Evolutionary conservation across 2,888 invertebrate species (phyloP).

Genomic region (Electrophaes corylata): DNA sequence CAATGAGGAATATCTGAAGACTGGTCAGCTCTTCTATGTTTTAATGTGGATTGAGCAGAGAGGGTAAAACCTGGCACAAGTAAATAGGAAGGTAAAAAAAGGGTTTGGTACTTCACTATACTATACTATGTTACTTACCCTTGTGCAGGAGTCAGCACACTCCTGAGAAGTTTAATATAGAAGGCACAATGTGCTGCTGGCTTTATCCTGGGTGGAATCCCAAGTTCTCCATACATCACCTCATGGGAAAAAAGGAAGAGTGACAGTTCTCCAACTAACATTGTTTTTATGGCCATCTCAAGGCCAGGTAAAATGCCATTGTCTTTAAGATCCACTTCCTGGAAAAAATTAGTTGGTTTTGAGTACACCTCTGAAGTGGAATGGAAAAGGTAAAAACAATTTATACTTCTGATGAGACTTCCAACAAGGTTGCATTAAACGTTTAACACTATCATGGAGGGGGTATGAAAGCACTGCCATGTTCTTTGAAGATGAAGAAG

Average conservation of each 20-base stretch:
- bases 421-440: too few species aligned
- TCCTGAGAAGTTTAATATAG: constrained; percentile 87
- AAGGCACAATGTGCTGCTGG: constrained; percentile 89
- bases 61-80: too few species aligned
- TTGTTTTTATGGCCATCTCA: constrained; percentile 88
- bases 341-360: constrained; percentile 38
- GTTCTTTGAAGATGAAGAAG: too few species aligned
- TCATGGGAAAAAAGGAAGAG: constrained; percentile 90
- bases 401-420: too few species aligned
- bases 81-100: too few species aligned
- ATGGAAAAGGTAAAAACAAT: too few species aligned
- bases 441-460: too few species aligned
- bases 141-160: constrained; percentile 75
- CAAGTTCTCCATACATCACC: constrained; percentile 89
- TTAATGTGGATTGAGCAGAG: too few species aligned
- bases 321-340: constrained; percentile 71
- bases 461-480: too few species aligned
- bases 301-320: constrained; percentile 86
- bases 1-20: too few species aligned
- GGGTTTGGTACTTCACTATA: too few species aligned
- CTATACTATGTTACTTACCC: constrained; percentile 54
- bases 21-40: too few species aligned
- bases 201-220: constrained; percentile 92
- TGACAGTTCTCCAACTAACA: constrained; percentile 92
- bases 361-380: not conserved